Evolutionary conservation across 2,888 invertebrate genomes (phyloP), one percentile per base, ranked within the genome.

Genomic region (Acleris laterana): DNA sequence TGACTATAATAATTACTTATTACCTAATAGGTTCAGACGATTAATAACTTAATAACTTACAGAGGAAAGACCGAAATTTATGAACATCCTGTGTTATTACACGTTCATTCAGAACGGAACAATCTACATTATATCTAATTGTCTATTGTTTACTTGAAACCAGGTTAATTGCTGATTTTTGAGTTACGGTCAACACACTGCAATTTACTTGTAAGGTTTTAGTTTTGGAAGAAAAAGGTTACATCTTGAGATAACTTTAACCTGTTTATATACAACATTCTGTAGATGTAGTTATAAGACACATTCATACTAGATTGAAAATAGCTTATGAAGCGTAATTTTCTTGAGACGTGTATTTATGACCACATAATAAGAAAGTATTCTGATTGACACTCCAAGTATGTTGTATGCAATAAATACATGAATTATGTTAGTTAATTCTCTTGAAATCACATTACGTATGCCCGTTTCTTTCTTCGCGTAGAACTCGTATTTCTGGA

Each of bases 71-170:
- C 19, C 32, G 20, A 55, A 42, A 4, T 55, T 16, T 4, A 25
- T 19, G n/a, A 42, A 20, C 32, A 17, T 22, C 11, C 20, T 6
- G 28, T 32, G 32, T 17, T 52, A 66, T 66, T 66, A 66, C 19
- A 62, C 51, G 44, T 28, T 38, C 48, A 66, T 57, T 66, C 57
- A 66, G 66, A 66, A 56, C 57, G 66, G 51, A 66, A 56, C 66
- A 57, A 46, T 46, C 22, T 46, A 56, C 44, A 59, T 53, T 48
- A 38, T n/a, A 66, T 66, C 52, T 56, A 57, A 66, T 66, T 38
- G 51, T 28, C 57, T 57, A 62, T 66, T 66, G 66, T 66, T 60
- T n/a, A 25, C 22, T 5, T 3, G 22, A 57, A 66, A 66, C 57
- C 57, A 48, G 62, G 66, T 28, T 62, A 57, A 66, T 66, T 61